Base-by-base conservation (phyloP, 2,797 vertebrate genomes). In the Borostomias antarcticus region DNA sequence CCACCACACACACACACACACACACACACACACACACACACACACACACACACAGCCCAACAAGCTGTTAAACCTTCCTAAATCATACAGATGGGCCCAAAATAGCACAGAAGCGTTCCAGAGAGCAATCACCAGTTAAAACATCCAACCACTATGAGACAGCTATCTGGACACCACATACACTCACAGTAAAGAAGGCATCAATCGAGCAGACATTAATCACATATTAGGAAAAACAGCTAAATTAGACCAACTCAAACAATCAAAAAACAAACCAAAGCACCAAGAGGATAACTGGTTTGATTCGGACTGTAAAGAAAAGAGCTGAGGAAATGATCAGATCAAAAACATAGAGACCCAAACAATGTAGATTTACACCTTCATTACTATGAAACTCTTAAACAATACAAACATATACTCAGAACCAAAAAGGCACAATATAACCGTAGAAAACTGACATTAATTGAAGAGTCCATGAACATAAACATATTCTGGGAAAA, bases 21-120 rank as follows among this genome's bases (percentile, higher is more conserved):
- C 62, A 47, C 43, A 28, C 67, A 50, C 52, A 57, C 51, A 56
- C 48, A 61, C 26, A 35, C 69, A 45, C 10, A 68, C 8, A 54
- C 43, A 73, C 63, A 53, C 25, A 21, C 56, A 58, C 26, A 35
- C 69, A 45, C 10, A 68, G 33, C 65, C 65, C 74, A 72, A 64
- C 58, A 59, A 65, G 28, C 61, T 72, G 51, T 62, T 48, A 23
- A 23, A 50, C 32, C 37, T 61, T 28, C 32, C 2, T 21, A 65
- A 60, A 61, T 47, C 37, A 32, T 61, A 64, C 58, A 69, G 72
- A 65, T 69, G 56, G 58, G 51, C 43, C 6, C 29, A 40, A 63
- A 72, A 58, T 43, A 72, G 52, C 51, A 25, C 43, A 33, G 62
- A 62, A n/a, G 6, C 64, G 26, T 65, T 45, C 35, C 61, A 54